Conservation (phyloP, 2,113 vertebrate genomes). For the Microtus pennsylvanicus region DNA sequence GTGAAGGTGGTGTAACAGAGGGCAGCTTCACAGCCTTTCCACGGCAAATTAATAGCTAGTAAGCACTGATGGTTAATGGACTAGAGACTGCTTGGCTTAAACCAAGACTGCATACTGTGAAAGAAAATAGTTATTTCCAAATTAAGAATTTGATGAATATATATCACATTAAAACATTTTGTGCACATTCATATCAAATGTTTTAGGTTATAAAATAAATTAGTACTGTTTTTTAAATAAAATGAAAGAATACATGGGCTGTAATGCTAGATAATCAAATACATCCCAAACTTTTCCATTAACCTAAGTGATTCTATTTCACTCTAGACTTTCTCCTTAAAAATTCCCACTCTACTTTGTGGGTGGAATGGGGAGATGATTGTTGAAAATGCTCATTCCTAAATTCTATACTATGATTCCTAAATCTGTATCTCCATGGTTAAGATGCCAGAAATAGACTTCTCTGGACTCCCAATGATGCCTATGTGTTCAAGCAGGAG, state of each 20-base stretch:
- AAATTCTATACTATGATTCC: neutral
- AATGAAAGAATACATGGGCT: neutral
- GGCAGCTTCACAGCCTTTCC: neutral
- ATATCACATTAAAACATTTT: constrained; percentile 11
- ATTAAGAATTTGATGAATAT: neutral
- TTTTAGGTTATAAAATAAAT: neutral
- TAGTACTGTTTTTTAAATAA: constrained; percentile 30
- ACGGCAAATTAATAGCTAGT: neutral
- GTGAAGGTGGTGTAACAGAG: neutral
- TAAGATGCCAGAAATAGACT: neutral
- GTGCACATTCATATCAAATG: neutral
- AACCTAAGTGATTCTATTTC: neutral
- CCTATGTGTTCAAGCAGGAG: neutral
- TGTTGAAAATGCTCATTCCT: constrained; percentile 11
- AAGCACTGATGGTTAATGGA: constrained; percentile 43
- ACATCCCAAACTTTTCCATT: neutral
- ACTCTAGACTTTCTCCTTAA: neutral
- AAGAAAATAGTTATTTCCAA: constrained; percentile 25
- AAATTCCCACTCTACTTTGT: neutral
- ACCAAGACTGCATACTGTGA: neutral
- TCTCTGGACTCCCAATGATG: neutral
- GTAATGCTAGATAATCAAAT: neutral
- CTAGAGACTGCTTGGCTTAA: constrained; percentile 30
- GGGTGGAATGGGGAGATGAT: neutral
- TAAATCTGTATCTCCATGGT: neutral